Conservation (phyloP, 1,140 invertebrate species). For the Zeugodacus cucurbitae region DNA sequence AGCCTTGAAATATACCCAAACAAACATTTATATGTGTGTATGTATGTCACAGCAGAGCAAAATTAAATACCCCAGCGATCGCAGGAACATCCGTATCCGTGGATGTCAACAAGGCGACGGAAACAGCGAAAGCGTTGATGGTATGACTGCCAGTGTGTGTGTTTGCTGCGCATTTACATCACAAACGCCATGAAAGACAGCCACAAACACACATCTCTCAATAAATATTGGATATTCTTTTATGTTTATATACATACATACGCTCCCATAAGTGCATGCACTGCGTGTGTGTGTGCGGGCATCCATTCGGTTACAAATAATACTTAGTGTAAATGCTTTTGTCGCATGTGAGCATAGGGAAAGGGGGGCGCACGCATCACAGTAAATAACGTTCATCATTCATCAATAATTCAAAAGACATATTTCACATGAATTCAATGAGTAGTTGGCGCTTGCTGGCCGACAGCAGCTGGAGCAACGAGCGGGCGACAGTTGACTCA, state of each 20-base stretch:
- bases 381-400: slow-evolving; percentile 6
- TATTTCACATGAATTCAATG: slow-evolving; percentile 10
- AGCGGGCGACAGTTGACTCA: neutral
- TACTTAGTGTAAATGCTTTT: neutral
- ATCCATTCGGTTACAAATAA: neutral
- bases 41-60: neutral
- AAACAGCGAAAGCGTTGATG: neutral
- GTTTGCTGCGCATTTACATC: neutral
- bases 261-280: neutral
- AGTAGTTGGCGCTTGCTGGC: neutral
- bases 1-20: neutral
- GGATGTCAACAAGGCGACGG: neutral
- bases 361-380: neutral
- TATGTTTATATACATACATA: neutral
- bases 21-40: neutral
- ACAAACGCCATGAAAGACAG: neutral
- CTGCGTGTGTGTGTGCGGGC: neutral
- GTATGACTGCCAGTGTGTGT: neutral
- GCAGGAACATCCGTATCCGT: neutral
- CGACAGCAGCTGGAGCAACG: neutral
- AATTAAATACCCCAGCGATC: neutral
- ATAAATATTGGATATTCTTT: neutral
- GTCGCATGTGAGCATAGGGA: neutral
- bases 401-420: slow-evolving; percentile 42
- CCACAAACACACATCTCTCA: neutral